A percentile compares a stretch with the other conserved stretches of the same genome.
phyloP scores from a whole-genome alignment of 2,113 vertebrate genomes.

The Perca schrenkii region DNA sequence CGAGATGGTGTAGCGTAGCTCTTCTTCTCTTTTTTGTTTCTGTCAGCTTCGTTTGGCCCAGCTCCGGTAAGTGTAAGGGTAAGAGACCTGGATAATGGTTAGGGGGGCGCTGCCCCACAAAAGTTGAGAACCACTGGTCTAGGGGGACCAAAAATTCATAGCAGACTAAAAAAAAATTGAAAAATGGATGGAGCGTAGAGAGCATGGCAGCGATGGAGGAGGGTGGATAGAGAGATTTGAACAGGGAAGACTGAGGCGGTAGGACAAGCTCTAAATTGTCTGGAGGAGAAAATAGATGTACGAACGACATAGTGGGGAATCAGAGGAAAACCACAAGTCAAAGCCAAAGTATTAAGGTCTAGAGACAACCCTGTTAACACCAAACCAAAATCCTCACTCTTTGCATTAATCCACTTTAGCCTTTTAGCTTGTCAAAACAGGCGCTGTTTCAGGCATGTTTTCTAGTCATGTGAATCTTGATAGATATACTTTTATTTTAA shows the following conservation, averaged over 20 bases:
- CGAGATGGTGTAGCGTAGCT: no score
- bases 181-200: background rate
- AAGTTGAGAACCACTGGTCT: no score
- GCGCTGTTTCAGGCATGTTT: no score
- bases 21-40: no score
- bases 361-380: background rate
- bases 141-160: background rate
- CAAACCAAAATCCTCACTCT: background rate
- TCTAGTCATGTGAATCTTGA: no score
- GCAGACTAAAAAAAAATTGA: background rate
- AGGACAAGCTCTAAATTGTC: slow-evolving; percentile 25
- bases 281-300: slow-evolving; percentile 3
- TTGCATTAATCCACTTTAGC: background rate
- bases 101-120: no score
- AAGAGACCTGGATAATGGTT: no score
- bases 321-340: background rate
- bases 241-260: background rate
- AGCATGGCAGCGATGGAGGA: background rate
- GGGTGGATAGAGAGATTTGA: background rate
- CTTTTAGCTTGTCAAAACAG: background rate
- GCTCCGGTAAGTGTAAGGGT: no score
- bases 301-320: background rate
- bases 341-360: background rate
- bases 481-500: background rate
- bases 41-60: no score